A percentile compares a stretch with the other conserved stretches of the same genome.
These are phyloP conservation scores for Enteromius radiatus DNA, from an alignment of 2,797 vertebrate genomes.

Conservation along the genomic window DNA sequence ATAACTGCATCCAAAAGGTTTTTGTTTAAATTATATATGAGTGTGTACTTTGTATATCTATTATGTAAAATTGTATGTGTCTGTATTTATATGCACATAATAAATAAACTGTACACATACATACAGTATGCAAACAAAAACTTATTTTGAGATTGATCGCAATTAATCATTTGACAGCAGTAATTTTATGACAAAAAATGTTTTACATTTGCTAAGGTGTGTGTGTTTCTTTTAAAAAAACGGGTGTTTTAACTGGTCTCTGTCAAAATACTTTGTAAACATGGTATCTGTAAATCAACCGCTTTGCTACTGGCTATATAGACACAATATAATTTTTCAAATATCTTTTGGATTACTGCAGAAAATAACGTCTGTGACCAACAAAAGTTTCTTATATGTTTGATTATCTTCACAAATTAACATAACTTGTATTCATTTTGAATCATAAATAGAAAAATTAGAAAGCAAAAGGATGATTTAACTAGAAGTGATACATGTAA, in stretches of 20 bases:
- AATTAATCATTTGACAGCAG: too few species aligned
- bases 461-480: neutral
- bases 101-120: too few species aligned
- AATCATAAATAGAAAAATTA: neutral
- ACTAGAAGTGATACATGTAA: neutral
- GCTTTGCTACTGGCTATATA: neutral
- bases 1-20: too few species aligned
- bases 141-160: too few species aligned
- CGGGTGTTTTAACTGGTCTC: neutral
- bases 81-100: too few species aligned
- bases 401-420: neutral
- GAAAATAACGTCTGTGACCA: neutral
- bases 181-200: neutral
- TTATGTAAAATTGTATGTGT: too few species aligned
- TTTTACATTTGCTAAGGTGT: neutral
- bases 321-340: neutral
- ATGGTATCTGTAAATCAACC: neutral
- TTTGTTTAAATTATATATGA: too few species aligned
- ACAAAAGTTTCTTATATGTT: neutral
- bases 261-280: neutral
- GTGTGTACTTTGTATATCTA: too few species aligned
- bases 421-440: neutral
- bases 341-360: neutral
- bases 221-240: neutral
- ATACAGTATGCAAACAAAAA: too few species aligned